phyloP scores from a whole-genome alignment of 2,888 invertebrate genomes.

The Cetonia aurata region DNA sequence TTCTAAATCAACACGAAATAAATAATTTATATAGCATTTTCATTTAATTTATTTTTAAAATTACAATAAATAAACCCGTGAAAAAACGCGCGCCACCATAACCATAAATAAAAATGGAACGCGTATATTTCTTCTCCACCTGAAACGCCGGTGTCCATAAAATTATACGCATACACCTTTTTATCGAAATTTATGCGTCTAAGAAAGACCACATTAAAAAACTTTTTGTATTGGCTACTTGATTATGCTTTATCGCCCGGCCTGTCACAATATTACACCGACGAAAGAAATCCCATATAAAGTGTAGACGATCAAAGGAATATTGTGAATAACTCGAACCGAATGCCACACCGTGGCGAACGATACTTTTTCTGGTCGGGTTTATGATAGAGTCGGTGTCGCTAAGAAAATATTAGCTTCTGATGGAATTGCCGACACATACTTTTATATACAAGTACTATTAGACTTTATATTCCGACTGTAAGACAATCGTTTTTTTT shows the following conservation, averaged over 20 bases:
- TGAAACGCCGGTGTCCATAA: constrained; percentile 46
- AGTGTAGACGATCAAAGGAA: constrained; percentile 47
- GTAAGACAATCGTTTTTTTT: constrained; percentile 35
- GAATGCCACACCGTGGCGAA: constrained; percentile 35
- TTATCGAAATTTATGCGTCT: constrained; percentile 57
- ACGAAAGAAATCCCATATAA: constrained; percentile 56
- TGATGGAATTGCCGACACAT: constrained; percentile 55
- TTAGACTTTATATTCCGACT: constrained; percentile 40
- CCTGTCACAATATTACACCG: constrained; percentile 61
- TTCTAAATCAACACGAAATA: constrained; percentile 40
- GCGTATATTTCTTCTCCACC: constrained; percentile 46
- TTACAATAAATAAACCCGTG: constrained; percentile 29
- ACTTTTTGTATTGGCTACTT: constrained; percentile 60
- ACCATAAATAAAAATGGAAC: constrained; percentile 46
- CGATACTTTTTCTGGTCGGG: constrained; percentile 46
- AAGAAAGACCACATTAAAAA: constrained; percentile 57
- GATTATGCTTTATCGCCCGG: constrained; percentile 61
- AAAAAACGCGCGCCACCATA: constrained; percentile 43
- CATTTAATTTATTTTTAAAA: constrained; percentile 42
- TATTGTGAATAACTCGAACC: constrained; percentile 37
- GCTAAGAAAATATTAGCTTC: constrained; percentile 56
- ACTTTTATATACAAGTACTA: constrained; percentile 39
- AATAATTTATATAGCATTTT: constrained; percentile 37
- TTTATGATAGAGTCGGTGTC: constrained; percentile 49
- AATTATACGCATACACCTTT: constrained; percentile 54